Percentiles rank a stretch among this genome's conserved stretches.
Conservation (phyloP, 2,113 vertebrate species). For the Corythaixoides concolor region DNA sequence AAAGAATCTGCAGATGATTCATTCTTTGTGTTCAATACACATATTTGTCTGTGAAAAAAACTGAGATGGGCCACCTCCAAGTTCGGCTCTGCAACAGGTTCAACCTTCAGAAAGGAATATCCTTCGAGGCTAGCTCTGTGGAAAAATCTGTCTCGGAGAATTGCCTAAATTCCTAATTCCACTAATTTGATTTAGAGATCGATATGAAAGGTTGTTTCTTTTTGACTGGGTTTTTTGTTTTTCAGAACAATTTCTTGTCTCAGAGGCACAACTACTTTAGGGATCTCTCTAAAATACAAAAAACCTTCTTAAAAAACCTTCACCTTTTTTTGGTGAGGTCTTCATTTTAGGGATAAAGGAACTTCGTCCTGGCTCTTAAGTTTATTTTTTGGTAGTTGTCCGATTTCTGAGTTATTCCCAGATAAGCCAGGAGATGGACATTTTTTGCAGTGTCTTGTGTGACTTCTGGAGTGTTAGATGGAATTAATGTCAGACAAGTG, state of each 20-base stretch:
- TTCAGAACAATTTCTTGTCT: background rate
- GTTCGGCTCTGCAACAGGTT: background rate
- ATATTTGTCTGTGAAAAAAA: background rate
- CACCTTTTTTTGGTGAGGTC: background rate
- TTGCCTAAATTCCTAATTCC: background rate
- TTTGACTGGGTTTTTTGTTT: background rate
- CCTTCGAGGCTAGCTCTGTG: background rate
- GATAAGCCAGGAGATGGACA: background rate
- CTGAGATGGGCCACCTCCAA: background rate
- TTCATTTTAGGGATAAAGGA: background rate
- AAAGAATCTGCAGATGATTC: background rate
- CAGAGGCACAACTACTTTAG: background rate
- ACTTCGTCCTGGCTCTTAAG: background rate
- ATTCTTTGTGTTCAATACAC: background rate
- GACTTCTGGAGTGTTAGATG: background rate
- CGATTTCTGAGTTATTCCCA: background rate
- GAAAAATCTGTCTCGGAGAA: background rate
- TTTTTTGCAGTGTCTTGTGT: background rate
- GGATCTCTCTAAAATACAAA: background rate
- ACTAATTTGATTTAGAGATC: background rate
- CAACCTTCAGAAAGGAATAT: background rate
- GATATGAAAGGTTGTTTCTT: background rate
- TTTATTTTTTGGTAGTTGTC: background rate
- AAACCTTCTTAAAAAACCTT: background rate
- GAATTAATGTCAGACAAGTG: background rate